A percentile compares a stretch with the other conserved stretches of the same genome.
Evolutionary conservation across 2,797 vertebrate species (phyloP).

Genomic region (Pseudochirops cupreus): DNA sequence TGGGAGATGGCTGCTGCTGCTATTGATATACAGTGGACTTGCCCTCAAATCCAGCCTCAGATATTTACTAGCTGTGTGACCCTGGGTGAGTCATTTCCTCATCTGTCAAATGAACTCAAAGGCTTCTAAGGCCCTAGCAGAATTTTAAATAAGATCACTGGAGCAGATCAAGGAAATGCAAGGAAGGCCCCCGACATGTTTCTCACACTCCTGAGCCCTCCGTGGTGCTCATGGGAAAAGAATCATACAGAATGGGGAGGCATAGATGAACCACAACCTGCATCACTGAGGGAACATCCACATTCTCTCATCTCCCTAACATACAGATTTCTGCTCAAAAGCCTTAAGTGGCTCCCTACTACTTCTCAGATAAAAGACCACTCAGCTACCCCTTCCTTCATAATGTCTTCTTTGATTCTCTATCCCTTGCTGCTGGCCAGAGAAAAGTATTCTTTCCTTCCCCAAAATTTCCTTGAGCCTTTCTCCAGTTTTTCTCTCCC

Average conservation of each 20-base stretch:
- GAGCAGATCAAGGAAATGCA: background rate
- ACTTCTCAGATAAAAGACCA: background rate
- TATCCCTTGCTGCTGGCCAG: rapidly evolving
- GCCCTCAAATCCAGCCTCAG: background rate
- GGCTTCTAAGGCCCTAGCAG: no score
- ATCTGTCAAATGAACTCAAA: background rate
- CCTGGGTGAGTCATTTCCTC: background rate
- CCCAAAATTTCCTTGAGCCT: background rate
- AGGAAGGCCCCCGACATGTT: background rate
- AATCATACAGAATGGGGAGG: background rate
- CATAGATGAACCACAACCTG: background rate
- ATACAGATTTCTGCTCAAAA: background rate
- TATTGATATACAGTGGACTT: background rate
- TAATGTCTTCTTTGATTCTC: no score
- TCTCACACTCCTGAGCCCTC: no score
- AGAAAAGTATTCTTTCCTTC: background rate
- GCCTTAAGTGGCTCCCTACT: background rate
- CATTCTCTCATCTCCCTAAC: background rate
- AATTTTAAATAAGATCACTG: background rate
- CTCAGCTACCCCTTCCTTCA: background rate
- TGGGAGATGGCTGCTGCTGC: background rate
- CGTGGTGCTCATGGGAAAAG: background rate
- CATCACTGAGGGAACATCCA: background rate
- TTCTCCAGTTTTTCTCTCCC: background rate
- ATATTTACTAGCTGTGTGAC: background rate